Evolutionary conservation across 1,140 invertebrate genomes (phyloP).

Genomic region (Linepithema humile): DNA sequence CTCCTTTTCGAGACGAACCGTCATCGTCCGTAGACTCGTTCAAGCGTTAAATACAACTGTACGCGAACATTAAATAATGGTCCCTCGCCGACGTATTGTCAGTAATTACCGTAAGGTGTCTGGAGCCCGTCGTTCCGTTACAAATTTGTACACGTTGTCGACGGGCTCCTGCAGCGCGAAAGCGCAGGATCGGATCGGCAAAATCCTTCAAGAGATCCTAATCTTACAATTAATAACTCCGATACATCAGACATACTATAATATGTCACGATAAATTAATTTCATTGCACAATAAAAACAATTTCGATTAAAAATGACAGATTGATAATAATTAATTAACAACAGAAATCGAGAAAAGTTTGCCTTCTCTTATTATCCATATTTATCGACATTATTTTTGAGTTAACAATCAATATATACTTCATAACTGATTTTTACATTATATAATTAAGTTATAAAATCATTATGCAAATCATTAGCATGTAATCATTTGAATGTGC

Average conservation of each 20-base stretch:
- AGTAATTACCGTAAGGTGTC: slow-evolving; percentile 47
- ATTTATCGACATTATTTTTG: neutral
- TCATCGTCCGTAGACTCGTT: slow-evolving; percentile 37
- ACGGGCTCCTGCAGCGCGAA: slow-evolving; percentile 15
- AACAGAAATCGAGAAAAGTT: neutral
- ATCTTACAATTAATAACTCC: neutral
- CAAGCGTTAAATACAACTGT: slow-evolving; percentile 47
- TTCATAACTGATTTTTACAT: neutral
- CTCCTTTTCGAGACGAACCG: slow-evolving; percentile 10
- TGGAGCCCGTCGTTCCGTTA: slow-evolving; percentile 33
- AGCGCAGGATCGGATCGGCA: slow-evolving; percentile 30
- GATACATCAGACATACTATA: neutral
- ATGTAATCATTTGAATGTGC: neutral
- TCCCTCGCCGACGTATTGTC: slow-evolving; percentile 47
- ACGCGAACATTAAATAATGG: slow-evolving; percentile 44
- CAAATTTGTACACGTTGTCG: slow-evolving; percentile 44
- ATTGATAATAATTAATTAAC: neutral
- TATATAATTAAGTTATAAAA: neutral
- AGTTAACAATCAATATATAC: neutral
- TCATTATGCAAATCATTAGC: neutral
- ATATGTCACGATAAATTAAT: neutral
- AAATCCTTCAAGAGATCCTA: neutral
- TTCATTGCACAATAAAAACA: neutral
- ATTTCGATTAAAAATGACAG: neutral
- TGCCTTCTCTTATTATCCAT: neutral